These are phyloP conservation scores for Trinectes maculatus DNA, from an alignment of 2,113 vertebrate genomes.

Conservation along the genomic window DNA sequence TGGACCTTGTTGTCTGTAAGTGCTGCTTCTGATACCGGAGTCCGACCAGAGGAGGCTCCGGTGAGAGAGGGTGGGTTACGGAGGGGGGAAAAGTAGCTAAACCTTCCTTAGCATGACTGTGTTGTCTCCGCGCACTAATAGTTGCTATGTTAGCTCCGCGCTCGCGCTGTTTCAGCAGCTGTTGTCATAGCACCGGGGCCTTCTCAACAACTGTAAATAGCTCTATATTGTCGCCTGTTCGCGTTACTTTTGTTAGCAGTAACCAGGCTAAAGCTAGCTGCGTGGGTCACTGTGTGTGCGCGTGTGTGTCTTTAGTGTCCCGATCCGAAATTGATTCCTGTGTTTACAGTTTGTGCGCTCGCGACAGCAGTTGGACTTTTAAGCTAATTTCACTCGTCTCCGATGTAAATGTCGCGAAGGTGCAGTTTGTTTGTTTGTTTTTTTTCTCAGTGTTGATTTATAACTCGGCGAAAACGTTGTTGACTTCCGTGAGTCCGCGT, in stretches of 20 bases:
- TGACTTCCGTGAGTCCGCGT: neutral
- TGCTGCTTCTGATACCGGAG: conserved; percentile 73
- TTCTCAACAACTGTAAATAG: conserved; percentile 72
- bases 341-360: conserved; percentile 24
- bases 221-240: conserved; percentile 51
- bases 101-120: conserved; percentile 76
- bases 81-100: conserved; percentile 80
- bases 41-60: conserved; percentile 75
- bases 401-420: no score
- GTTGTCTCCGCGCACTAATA: conserved; percentile 64
- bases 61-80: conserved; percentile 69
- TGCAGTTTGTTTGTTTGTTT: no score
- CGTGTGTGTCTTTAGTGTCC: conserved; percentile 36
- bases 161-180: conserved; percentile 67
- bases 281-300: conserved; percentile 56
- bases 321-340: conserved; percentile 18
- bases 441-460: no score
- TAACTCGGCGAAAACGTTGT: no score
- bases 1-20: conserved; percentile 83
- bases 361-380: neutral
- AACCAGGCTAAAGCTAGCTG: conserved; percentile 72
- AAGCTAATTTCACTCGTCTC: no score
- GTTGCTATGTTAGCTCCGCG: conserved; percentile 74
- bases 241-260: conserved; percentile 71
- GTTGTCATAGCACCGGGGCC: conserved; percentile 81